Evolutionary conservation across 2,888 invertebrate genomes (phyloP).

Genomic region (Sarcophaga caerulescens): DNA sequence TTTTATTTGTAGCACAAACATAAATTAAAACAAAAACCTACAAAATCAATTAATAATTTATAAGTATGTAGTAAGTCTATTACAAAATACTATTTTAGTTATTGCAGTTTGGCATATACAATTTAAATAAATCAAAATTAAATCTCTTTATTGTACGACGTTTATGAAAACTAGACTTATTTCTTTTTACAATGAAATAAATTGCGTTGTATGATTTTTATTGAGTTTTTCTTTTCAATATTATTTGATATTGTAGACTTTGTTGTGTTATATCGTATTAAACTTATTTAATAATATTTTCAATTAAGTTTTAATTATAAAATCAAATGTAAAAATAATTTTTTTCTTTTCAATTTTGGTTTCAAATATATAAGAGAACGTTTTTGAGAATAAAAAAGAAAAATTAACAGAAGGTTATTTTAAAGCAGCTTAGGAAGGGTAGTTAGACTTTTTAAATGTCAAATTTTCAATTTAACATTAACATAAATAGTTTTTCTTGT

Average conservation of each 20-base stretch:
- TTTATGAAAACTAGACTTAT: not conserved
- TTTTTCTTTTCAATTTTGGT: constrained; percentile 14
- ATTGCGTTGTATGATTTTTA: not conserved
- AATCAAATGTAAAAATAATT: not conserved
- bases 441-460: not conserved
- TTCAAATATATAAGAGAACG: constrained; percentile 5
- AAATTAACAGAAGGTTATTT: not conserved
- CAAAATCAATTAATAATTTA: constrained; percentile 16
- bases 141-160: not conserved
- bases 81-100: not conserved
- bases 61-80: constrained; percentile 11
- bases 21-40: constrained; percentile 7
- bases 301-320: not conserved
- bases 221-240: not conserved
- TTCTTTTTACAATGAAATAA: not conserved
- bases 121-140: no score
- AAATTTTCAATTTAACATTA: not conserved
- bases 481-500: not conserved
- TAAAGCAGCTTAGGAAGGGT: not conserved
- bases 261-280: not conserved
- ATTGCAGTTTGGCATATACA: constrained; percentile 18
- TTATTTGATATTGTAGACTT: not conserved
- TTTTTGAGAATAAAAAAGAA: not conserved
- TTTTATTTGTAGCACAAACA: not conserved
- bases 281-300: not conserved